Base-by-base conservation (phyloP, 2,797 vertebrate genomes). In the Natrix natrix region DNA sequence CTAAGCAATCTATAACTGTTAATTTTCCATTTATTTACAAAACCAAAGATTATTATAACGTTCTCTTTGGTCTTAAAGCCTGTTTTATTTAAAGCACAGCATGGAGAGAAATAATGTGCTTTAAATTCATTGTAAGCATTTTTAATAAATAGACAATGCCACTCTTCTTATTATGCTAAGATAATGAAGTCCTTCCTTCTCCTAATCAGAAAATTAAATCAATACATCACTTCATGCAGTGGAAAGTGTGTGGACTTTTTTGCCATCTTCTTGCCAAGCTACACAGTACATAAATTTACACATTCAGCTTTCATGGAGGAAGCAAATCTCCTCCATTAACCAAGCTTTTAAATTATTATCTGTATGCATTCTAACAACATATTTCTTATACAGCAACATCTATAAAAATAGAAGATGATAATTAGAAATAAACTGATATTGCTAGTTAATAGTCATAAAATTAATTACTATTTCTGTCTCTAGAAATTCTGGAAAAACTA, bases 201-300 rank as follows among this genome's bases (percentile, higher is more conserved):
- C 22, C 94, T 90, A 94, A 66, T 54, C 88, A 94, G 48, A 92
- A 95, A 95, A 92, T 55, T 90, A 91, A 94, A 95, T 89, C 88
- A 93, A 87, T 28, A 86, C 13, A 93, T 60, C 57, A 86, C 20
- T 61, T 86, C 54, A 17, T 8, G 5, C 8, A 20, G 32, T 87
- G 54, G 90, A 61, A 6, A 16, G 90, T 74, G 91, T 52, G 16
- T 24, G 54, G 10, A 55, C 10, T 7, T 56, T 37, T 92, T 56
- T 3, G 32, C 93, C 37, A 69, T 93, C 32, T 12, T 91, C n/a
- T 90, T 3, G 7, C 43, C 8, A 61, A 26, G 4, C 92, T 88
- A 87, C n/a, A 92, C 26, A 88, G 32, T 32, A 8, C 20, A 55
- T 92, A 69, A 32, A 92, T 93, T 57, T 1, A 28, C 16, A 1